These are phyloP conservation scores for Acipenser oxyrinchus DNA, from an alignment of 2,797 vertebrate genomes.

Conservation along the genomic window DNA sequence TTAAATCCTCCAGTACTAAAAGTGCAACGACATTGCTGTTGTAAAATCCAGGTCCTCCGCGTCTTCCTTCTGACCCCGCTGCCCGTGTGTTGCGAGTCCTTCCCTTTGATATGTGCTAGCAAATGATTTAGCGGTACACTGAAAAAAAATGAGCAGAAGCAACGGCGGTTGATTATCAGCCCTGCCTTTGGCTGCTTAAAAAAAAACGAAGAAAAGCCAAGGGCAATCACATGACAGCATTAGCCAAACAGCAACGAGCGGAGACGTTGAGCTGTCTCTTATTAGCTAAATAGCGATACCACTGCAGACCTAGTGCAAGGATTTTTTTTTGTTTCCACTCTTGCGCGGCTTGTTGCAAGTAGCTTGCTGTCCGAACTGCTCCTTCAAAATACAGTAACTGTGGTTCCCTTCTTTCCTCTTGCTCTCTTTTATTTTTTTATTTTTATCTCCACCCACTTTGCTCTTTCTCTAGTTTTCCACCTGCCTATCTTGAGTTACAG, in stretches of 20 bases:
- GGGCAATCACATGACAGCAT: conserved; percentile 30
- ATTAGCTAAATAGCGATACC: conserved; percentile 5
- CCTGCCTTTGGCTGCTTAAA: conserved; percentile 22
- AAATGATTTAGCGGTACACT: background rate
- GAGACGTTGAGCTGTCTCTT: conserved; percentile 5
- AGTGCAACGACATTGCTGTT: conserved; percentile 7
- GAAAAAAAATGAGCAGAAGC: background rate
- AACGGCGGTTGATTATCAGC: conserved; percentile 26
- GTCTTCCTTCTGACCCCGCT: background rate
- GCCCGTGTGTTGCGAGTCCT: background rate
- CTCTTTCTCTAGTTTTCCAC: background rate
- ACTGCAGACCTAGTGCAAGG: background rate
- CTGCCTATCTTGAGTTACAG: background rate
- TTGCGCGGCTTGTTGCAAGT: conserved; percentile 4
- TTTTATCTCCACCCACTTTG: conserved; percentile 14
- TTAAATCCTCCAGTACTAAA: conserved; percentile 18
- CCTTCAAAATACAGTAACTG: conserved; percentile 13
- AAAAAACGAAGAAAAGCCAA: conserved; percentile 11
- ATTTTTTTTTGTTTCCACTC: background rate
- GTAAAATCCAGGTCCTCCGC: background rate
- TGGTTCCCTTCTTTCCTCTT: background rate
- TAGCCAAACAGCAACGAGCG: conserved; percentile 7
- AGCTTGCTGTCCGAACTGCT: conserved; percentile 9
- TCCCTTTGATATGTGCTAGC: background rate
- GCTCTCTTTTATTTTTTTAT: conserved; percentile 6